Percentiles rank a stretch among this genome's conserved stretches.
phyloP scores from a whole-genome alignment of 1,140 invertebrate species.

The Drosophila orena region DNA sequence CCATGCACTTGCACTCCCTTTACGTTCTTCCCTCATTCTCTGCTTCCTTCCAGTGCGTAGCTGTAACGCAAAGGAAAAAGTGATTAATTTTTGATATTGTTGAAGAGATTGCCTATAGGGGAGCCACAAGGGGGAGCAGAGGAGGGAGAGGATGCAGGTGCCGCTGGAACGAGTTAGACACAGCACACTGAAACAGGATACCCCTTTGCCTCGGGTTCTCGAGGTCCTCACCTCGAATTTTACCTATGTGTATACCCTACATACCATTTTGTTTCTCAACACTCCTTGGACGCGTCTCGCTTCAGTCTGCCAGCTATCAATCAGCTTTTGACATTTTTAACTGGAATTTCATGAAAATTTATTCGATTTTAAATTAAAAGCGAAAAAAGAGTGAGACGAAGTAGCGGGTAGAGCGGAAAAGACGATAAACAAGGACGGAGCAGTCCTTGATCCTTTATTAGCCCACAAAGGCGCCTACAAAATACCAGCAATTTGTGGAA shows the following conservation, averaged over 20 bases:
- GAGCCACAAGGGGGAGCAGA: conserved; percentile 2
- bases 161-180: conserved; percentile 42
- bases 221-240: not conserved
- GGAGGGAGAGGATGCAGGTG: conserved; percentile 50
- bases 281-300: conserved; percentile 7
- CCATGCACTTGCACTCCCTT: conserved; percentile 24
- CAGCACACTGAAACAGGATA: conserved; percentile 70
- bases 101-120: conserved; percentile 61
- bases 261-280: conserved; percentile 1
- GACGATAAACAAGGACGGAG: conserved; percentile 22
- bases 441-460: conserved; percentile 63
- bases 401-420: conserved; percentile 8
- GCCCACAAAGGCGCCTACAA: conserved; percentile 49
- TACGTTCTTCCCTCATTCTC: conserved; percentile 12
- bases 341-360: conserved; percentile 82
- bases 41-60: conserved; percentile 53
- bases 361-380: conserved; percentile 83
- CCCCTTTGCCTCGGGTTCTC: conserved; percentile 44
- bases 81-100: conserved; percentile 83
- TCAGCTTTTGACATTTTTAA: conserved; percentile 83
- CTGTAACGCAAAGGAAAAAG: conserved; percentile 70
- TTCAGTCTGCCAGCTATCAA: conserved; percentile 81
- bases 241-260: not conserved
- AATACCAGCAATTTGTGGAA: conserved; percentile 70
- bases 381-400: conserved; percentile 17